Percentiles rank a stretch among this genome's conserved stretches.
These are phyloP conservation scores for Andrena marginata DNA, from an alignment of 2,888 invertebrate species.

Conservation along the genomic window DNA sequence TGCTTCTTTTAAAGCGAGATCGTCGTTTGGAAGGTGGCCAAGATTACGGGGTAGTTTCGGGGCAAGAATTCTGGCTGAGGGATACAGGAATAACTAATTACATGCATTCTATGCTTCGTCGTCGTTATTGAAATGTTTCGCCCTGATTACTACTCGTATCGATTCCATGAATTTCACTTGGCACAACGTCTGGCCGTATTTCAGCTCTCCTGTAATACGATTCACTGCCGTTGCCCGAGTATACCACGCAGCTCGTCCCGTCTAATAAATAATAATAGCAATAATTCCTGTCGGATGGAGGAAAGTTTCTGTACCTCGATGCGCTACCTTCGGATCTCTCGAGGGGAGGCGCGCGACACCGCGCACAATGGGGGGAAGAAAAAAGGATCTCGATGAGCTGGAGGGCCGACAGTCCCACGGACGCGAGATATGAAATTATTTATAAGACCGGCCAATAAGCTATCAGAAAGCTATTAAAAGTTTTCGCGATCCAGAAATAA, in stretches of 20 bases:
- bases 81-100: conserved; percentile 25
- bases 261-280: conserved; percentile 47
- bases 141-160: background rate
- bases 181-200: background rate
- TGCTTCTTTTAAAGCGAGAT: background rate
- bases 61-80: background rate
- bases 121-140: background rate
- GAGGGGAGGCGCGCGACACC: background rate
- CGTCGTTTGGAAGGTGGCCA: conserved; percentile 30
- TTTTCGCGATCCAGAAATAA: conserved; percentile 78
- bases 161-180: background rate
- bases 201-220: background rate
- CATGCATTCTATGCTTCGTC: background rate
- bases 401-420: conserved; percentile 36
- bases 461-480: conserved; percentile 80
- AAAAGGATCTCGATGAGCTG: background rate
- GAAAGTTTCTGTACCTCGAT: conserved; percentile 32
- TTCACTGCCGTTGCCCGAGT: background rate
- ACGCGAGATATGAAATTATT: conserved; percentile 75
- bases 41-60: background rate
- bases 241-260: background rate
- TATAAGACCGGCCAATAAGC: conserved; percentile 75
- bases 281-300: conserved; percentile 45
- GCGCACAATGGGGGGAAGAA: background rate
- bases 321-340: conserved; percentile 5